phyloP scores from a whole-genome alignment of 2,113 vertebrate species.

The Argyrosomus japonicus region DNA sequence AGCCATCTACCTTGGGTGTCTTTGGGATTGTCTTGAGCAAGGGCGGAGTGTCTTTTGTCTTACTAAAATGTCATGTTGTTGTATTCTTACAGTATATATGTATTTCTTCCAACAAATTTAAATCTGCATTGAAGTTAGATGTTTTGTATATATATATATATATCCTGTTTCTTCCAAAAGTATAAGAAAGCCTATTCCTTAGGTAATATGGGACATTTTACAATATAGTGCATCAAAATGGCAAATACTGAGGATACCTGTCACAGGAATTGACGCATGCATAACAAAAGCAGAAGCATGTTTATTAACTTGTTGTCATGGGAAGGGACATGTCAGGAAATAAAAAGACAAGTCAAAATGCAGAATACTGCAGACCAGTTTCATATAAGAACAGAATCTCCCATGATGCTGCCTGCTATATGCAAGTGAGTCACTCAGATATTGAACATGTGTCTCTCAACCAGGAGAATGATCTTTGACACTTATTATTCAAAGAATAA shows the following conservation, averaged over 20 bases:
- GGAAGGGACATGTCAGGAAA: slow-evolving; percentile 41
- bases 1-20: slow-evolving; percentile 9
- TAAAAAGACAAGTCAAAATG: slow-evolving; percentile 50
- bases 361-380: slow-evolving; percentile 26
- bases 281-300: slow-evolving; percentile 16
- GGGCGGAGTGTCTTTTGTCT: background rate
- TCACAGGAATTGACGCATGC: background rate
- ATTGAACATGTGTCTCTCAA: slow-evolving; percentile 48
- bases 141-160: too few relatives aligned
- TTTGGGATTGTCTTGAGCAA: background rate
- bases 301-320: slow-evolving; percentile 60
- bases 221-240: background rate
- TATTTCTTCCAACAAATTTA: background rate
- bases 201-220: background rate
- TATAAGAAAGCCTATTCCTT: background rate
- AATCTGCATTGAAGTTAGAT: background rate
- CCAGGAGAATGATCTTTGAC: background rate
- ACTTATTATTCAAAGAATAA: slow-evolving; percentile 30
- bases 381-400: slow-evolving; percentile 44
- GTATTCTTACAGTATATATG: background rate
- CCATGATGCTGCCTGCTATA: slow-evolving; percentile 23
- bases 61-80: background rate
- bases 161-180: background rate
- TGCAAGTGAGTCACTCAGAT: slow-evolving; percentile 38
- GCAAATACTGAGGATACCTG: slow-evolving; percentile 10